Evolutionary conservation across 2,113 vertebrate genomes (phyloP).

Genomic region (Psettodes erumei): DNA sequence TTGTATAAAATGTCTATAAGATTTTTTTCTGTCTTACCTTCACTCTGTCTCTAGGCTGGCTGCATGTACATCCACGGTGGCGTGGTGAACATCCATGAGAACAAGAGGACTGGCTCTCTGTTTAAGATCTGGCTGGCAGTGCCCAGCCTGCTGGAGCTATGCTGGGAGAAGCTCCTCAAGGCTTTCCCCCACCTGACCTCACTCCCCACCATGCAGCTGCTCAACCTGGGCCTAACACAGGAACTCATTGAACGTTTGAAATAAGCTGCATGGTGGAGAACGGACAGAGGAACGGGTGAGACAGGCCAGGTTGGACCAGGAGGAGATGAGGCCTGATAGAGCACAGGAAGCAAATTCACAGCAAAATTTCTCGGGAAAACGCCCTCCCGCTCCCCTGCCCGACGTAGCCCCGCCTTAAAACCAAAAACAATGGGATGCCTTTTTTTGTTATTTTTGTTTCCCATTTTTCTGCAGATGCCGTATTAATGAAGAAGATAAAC

Average conservation of each 20-base stretch:
- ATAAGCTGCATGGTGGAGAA: slow-evolving; percentile 73
- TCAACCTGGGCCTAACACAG: slow-evolving; percentile 96
- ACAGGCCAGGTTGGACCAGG: slow-evolving; percentile 34
- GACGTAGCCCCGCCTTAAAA: slow-evolving; percentile 81
- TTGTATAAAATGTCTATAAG: background rate
- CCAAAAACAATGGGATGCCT: slow-evolving; percentile 82
- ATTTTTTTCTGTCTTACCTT: background rate
- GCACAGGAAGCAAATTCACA: slow-evolving; percentile 49
- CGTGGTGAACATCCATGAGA: slow-evolving; percentile 96
- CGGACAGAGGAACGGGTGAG: slow-evolving; percentile 11
- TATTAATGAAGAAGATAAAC: slow-evolving; percentile 49
- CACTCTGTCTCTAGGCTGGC: slow-evolving; percentile 85
- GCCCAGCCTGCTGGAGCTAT: slow-evolving; percentile 96
- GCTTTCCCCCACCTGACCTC: slow-evolving; percentile 89
- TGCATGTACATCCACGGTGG: slow-evolving; percentile 99
- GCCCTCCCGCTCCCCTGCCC: slow-evolving; percentile 29
- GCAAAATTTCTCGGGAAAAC: slow-evolving; percentile 32
- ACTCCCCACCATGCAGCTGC: slow-evolving; percentile 89
- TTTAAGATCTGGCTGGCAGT: slow-evolving; percentile 98
- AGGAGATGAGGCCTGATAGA: slow-evolving; percentile 32
- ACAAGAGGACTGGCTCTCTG: slow-evolving; percentile 96
- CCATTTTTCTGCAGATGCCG: slow-evolving; percentile 55
- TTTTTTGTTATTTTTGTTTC: slow-evolving; percentile 51
- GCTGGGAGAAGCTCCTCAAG: slow-evolving; percentile 93
- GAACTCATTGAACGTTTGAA: slow-evolving; percentile 96